Conservation (phyloP, 2,797 vertebrate species). For the Natrix natrix region DNA sequence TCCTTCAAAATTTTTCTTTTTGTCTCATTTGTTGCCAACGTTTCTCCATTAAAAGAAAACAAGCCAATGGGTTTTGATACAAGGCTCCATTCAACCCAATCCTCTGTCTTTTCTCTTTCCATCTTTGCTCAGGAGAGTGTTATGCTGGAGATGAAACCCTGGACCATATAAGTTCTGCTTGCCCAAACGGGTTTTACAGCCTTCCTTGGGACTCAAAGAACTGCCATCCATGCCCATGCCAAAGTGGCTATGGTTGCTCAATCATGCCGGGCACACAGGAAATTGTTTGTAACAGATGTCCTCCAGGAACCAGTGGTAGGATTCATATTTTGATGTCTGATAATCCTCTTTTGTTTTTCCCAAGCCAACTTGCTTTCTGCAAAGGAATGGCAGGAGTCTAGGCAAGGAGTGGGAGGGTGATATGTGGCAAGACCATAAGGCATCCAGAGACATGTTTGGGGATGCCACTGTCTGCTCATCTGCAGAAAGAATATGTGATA, state of each 20-base stretch:
- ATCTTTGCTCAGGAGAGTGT: constrained; percentile 80
- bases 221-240: constrained; percentile 83
- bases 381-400: neutral
- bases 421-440: neutral
- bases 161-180: constrained; percentile 61
- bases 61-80: neutral
- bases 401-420: neutral
- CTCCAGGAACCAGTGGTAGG: constrained; percentile 80
- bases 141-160: constrained; percentile 84
- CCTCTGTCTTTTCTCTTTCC: neutral
- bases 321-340: neutral
- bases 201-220: constrained; percentile 59
- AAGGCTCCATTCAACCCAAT: neutral
- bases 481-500: neutral
- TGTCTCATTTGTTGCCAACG: neutral
- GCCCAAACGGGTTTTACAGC: constrained; percentile 79
- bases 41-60: neutral
- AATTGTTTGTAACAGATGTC: constrained; percentile 81
- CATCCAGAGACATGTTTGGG: neutral
- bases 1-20: neutral
- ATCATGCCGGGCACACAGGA: constrained; percentile 61
- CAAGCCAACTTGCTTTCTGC: neutral
- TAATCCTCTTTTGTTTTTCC: neutral
- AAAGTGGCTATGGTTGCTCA: constrained; percentile 74
- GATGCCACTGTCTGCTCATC: neutral